Evolutionary conservation across 2,888 invertebrate species (phyloP).

Genomic region (Leptinotarsa haldemani): DNA sequence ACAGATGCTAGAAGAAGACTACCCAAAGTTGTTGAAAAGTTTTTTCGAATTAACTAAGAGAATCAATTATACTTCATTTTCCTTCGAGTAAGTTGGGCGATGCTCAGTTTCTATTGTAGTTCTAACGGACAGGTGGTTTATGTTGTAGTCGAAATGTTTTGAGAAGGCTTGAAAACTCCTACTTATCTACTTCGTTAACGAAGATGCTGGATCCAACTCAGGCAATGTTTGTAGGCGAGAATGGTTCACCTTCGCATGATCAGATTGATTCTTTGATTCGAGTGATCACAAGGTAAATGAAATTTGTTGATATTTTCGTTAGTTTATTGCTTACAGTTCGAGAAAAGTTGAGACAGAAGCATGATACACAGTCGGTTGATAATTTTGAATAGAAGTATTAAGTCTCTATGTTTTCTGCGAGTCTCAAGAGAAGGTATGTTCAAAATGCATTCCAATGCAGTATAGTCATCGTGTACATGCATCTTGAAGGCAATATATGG

Average conservation of each 20-base stretch:
- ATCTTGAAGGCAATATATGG: too few species aligned
- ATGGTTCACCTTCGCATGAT: slow-evolving; percentile 77
- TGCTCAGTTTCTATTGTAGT: neutral
- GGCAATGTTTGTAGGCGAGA: slow-evolving; percentile 80
- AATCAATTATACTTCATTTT: slow-evolving; percentile 73
- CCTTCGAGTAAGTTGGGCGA: slow-evolving; percentile 68
- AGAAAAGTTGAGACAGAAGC: too few species aligned
- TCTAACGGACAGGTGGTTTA: neutral
- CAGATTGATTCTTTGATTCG: slow-evolving; percentile 81
- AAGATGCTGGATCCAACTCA: slow-evolving; percentile 87
- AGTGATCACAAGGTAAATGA: slow-evolving; percentile 71
- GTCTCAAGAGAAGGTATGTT: too few species aligned
- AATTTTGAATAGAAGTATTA: too few species aligned
- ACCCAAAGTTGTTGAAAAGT: slow-evolving; percentile 84
- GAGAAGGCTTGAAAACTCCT: slow-evolving; percentile 84
- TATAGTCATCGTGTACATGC: too few species aligned
- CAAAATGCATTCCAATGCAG: too few species aligned
- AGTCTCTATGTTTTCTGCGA: too few species aligned
- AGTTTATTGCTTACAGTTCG: too few species aligned
- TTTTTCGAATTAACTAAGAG: slow-evolving; percentile 81
- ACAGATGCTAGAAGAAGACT: slow-evolving; percentile 89
- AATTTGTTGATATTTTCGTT: slow-evolving; percentile 7
- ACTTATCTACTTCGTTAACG: slow-evolving; percentile 84
- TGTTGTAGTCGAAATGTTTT: slow-evolving; percentile 68
- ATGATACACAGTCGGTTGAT: too few species aligned